These are phyloP conservation scores for Tachystola acroxantha DNA, from an alignment of 2,888 invertebrate species.

Conservation along the genomic window DNA sequence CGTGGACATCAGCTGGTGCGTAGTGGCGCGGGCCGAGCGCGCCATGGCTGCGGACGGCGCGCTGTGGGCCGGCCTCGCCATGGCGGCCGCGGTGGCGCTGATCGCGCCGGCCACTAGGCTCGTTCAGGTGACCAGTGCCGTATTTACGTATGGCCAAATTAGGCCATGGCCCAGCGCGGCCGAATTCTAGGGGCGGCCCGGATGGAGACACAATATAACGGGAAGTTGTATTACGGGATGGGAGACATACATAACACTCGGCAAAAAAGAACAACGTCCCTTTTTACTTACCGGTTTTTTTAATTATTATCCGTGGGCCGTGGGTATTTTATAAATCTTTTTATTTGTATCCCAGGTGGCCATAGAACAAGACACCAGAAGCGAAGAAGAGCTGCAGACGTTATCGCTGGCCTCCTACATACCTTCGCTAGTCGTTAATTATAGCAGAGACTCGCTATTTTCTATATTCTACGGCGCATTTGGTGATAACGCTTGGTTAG, in stretches of 20 bases:
- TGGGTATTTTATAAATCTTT: no score
- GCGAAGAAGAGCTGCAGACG: constrained; percentile 59
- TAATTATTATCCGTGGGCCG: no score
- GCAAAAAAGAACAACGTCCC: no score
- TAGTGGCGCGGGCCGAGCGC: constrained; percentile 92
- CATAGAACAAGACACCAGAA: constrained; percentile 55
- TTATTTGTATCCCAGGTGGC: constrained; percentile 38
- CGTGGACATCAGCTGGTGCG: constrained; percentile 95
- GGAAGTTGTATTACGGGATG: no score
- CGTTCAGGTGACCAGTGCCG: constrained; percentile 48
- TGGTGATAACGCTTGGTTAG: constrained; percentile 72
- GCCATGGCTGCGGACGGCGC: constrained; percentile 60
- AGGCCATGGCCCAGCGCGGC: no score
- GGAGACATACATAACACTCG: no score
- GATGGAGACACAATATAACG: no score
- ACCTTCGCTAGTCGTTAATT: constrained; percentile 49
- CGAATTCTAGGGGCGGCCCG: no score
- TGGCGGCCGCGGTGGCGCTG: constrained; percentile 58
- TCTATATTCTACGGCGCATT: constrained; percentile 70
- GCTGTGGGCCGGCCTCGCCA: constrained; percentile 51
- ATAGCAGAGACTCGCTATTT: constrained; percentile 54
- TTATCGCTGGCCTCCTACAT: constrained; percentile 55
- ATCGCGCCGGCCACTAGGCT: constrained; percentile 49
- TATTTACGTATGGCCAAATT: no score
- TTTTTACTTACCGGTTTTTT: no score